Percentiles rank a stretch among this genome's conserved stretches.
Conservation (phyloP, 2,113 vertebrate genomes). For the Bufo gargarizans region DNA sequence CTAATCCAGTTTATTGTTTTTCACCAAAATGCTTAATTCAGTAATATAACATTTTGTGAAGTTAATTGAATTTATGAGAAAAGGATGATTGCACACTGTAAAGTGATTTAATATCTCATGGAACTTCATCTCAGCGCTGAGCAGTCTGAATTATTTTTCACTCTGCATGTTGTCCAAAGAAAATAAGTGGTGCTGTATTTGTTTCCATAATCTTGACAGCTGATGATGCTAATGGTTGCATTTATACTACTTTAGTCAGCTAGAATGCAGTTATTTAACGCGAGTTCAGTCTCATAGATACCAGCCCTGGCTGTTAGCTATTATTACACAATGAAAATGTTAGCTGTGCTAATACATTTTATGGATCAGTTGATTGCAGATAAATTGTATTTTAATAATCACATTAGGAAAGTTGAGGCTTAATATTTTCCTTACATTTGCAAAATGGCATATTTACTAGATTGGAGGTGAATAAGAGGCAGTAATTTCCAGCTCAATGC, state of each 20-base stretch:
- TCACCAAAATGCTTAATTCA: slow-evolving; percentile 14
- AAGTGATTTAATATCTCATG: slow-evolving; percentile 40
- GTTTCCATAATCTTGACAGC: slow-evolving; percentile 46
- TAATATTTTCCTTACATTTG: slow-evolving; percentile 3
- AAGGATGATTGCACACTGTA: slow-evolving; percentile 6
- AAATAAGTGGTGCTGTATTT: slow-evolving; percentile 33
- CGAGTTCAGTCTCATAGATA: slow-evolving; percentile 1
- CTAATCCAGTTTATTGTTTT: slow-evolving; percentile 5
- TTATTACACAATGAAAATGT: slow-evolving; percentile 7
- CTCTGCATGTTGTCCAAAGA: slow-evolving; percentile 26
- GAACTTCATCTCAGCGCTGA: slow-evolving; percentile 34
- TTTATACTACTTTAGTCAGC: slow-evolving; percentile 31
- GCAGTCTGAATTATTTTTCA: slow-evolving; percentile 45
- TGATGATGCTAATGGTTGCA: slow-evolving; percentile 29
- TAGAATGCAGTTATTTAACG: slow-evolving; percentile 20
- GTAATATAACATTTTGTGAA: slow-evolving; percentile 26
- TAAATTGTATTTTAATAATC: slow-evolving; percentile 22
- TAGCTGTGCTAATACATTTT: background rate
- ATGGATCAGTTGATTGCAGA: slow-evolving; percentile 2
- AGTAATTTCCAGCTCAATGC: background rate
- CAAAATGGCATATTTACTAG: background rate
- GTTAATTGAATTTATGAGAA: slow-evolving; percentile 21
- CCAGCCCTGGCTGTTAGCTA: background rate
- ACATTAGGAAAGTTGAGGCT: background rate
- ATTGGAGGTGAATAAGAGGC: background rate